Evolutionary conservation across 1,140 invertebrate genomes (phyloP), one percentile per base, ranked within the genome.

Genomic region (Conopomorpha cramerella): DNA sequence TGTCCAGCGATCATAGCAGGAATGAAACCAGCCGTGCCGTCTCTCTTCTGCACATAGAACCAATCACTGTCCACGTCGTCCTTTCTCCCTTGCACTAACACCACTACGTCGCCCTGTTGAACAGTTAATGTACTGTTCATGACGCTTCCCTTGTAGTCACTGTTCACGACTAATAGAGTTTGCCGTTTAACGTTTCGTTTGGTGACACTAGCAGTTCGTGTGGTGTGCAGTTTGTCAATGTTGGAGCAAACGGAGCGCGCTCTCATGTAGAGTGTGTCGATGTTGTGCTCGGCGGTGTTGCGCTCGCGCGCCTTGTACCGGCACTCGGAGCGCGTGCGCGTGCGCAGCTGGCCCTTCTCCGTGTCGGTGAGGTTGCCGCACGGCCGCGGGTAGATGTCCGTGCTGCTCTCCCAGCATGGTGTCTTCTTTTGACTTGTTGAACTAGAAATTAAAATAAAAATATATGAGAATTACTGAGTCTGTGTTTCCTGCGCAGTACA

Each of bases 321-420:
- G 14, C 78, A 76, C 45, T 83, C 82, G 12, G 81, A 82, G n/a
- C 77, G 73, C 0, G 81, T 81, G 30, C 81, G 63, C 2, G 78
- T 77, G 1, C 79, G 68, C 16, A 81, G 43, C 16, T 81, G 78
- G 49, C 82, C 80, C 46, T 89, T 89, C 50, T 89, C 86, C 1
- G 80, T 86, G 48, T 90, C 87, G 0, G 86, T 89, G 62, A 87
- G 82, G 51, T 88, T 89, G 3, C 87, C 86, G 49, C 78, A 81
- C 0, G 89, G 88, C 17, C 82, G 82, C 0, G 88, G 88, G 53
- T 90, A 90, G 19, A 90, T 82, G 57, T 90, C 89, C 0, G 86
- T 86, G 34, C 85, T 87, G 39, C 87, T 86, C 60, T 90, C 88
- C 88, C 89, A 90, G 47, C 88, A 90, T 2, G 84, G 85, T 0